Conservation (phyloP, 2,888 invertebrate genomes). For the Chymomyza procnemis region DNA sequence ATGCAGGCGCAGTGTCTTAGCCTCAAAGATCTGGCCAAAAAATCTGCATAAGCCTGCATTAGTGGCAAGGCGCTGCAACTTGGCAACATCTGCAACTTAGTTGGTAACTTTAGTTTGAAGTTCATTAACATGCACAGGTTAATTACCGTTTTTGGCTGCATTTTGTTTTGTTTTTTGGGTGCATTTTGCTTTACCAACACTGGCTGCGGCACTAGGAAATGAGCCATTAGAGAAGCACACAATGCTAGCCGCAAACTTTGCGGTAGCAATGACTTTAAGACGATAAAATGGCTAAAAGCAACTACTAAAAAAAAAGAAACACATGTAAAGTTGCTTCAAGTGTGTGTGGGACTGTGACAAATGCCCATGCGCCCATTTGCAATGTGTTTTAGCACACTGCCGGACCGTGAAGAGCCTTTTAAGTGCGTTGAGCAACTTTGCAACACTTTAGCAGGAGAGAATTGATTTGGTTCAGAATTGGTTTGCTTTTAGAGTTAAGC, state of each 20-base stretch:
- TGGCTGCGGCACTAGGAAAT: constrained; percentile 67
- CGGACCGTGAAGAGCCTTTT: not conserved
- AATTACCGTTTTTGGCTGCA: constrained; percentile 73
- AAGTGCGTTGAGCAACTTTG: not conserved
- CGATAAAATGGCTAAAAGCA: constrained; percentile 73
- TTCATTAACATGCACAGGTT: constrained; percentile 77
- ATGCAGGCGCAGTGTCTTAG: not conserved
- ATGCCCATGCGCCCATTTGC: constrained; percentile 40
- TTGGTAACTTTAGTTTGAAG: constrained; percentile 56
- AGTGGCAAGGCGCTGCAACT: constrained; percentile 20
- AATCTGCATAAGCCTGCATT: constrained; percentile 60
- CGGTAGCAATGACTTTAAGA: constrained; percentile 55
- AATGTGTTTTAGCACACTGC: not conserved
- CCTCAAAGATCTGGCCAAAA: constrained; percentile 30
- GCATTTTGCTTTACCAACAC: constrained; percentile 20
- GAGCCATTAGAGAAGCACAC: constrained; percentile 64
- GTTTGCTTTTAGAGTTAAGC: no score
- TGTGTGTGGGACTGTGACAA: constrained; percentile 62
- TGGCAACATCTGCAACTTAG: not conserved
- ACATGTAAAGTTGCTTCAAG: constrained; percentile 55
- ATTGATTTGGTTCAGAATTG: no score
- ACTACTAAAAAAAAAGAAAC: constrained; percentile 59
- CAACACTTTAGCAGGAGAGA: not conserved
- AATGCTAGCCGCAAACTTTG: constrained; percentile 63
- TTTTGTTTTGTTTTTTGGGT: constrained; percentile 28